Evolutionary conservation across 30 jellyfish, hydroid and myxozoan genomes (phyloP).

Genomic region (Phacellophora camtschatica): DNA sequence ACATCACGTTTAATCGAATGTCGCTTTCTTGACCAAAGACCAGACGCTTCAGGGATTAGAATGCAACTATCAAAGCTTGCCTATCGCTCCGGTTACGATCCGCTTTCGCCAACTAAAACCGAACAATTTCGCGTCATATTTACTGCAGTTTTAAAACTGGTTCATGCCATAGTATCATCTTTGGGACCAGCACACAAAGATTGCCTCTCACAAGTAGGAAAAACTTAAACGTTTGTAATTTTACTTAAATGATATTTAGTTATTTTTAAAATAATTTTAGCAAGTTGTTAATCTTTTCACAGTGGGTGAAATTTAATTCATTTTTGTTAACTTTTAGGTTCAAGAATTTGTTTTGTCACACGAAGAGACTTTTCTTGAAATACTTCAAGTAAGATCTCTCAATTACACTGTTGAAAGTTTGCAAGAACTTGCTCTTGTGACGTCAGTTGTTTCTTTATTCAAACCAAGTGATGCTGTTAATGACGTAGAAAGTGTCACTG

Average conservation of each 20-base stretch:
- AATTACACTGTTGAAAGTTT: slow-evolving; percentile 26
- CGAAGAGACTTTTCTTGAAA: slow-evolving; percentile 68
- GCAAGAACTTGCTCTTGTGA: slow-evolving; percentile 62
- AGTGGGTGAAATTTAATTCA: too few relatives aligned
- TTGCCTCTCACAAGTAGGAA: slow-evolving; percentile 61
- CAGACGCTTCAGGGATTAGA: slow-evolving; percentile 38
- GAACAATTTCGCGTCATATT: slow-evolving; percentile 76
- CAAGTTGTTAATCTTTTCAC: too few relatives aligned
- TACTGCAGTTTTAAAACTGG: slow-evolving; percentile 59
- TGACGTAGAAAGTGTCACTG: slow-evolving; percentile 61
- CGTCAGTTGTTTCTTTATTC: slow-evolving; percentile 71
- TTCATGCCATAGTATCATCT: slow-evolving; percentile 73
- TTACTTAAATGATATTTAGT: too few relatives aligned
- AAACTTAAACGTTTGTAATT: too few relatives aligned
- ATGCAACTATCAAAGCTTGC: slow-evolving; percentile 46
- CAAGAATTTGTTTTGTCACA: slow-evolving; percentile 73
- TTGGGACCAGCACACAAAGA: slow-evolving; percentile 82
- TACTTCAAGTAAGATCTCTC: slow-evolving; percentile 53
- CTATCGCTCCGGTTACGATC: slow-evolving; percentile 61
- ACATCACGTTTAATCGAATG: slow-evolving; percentile 67
- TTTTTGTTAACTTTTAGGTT: slow-evolving; percentile 18
- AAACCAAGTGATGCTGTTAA: slow-evolving; percentile 12
- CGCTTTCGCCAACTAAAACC: slow-evolving; percentile 52
- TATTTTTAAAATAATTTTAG: too few relatives aligned
- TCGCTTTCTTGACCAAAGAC: slow-evolving; percentile 80